Conservation (phyloP, 2,113 vertebrate genomes). For the Tinamus guttatus region DNA sequence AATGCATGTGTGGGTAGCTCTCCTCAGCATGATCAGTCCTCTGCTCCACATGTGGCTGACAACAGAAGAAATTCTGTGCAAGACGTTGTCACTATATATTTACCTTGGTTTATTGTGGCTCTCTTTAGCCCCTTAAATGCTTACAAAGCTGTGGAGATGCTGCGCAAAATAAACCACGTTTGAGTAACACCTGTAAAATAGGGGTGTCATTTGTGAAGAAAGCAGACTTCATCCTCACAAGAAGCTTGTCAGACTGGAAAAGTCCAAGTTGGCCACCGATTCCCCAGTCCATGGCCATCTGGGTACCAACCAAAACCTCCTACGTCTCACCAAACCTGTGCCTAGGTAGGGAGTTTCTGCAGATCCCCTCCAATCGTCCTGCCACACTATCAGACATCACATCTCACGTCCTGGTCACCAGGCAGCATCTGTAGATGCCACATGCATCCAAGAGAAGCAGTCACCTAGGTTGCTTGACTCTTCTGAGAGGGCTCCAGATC, state of each 20-base stretch:
- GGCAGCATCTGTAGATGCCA: no score
- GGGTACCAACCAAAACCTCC: background rate
- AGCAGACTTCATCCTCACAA: background rate
- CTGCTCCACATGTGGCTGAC: background rate
- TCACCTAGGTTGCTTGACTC: no score
- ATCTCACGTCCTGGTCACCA: background rate
- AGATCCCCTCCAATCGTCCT: background rate
- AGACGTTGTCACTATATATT: background rate
- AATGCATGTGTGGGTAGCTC: background rate
- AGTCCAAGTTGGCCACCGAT: background rate
- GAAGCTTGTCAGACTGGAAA: background rate
- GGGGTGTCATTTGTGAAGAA: background rate
- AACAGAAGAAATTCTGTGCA: background rate
- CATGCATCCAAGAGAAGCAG: background rate
- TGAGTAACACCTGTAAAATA: background rate
- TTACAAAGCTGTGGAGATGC: background rate
- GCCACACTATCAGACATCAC: no score
- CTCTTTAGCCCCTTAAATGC: background rate
- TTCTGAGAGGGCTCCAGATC: background rate
- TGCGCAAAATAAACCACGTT: background rate
- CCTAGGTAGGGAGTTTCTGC: background rate
- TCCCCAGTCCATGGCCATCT: background rate
- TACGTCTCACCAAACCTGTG: rapidly evolving
- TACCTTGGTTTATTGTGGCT: background rate
- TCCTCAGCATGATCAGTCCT: background rate